Conservation (phyloP, 64 coral and sea anemone genomes). For the Montipora efflorescens region DNA sequence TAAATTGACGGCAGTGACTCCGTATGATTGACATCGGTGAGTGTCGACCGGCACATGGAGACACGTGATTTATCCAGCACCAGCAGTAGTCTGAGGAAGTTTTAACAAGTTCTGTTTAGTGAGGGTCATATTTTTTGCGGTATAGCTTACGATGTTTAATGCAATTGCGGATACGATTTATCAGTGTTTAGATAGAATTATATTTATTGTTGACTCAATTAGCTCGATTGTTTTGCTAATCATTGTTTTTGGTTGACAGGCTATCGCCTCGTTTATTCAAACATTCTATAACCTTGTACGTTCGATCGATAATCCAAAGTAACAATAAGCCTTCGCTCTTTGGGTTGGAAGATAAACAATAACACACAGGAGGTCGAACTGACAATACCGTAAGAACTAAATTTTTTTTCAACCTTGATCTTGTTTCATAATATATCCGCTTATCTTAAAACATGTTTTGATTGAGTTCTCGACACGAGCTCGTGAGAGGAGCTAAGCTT, state of each 20-base stretch:
- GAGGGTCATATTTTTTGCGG: neutral
- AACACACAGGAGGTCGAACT: slow-evolving; percentile 14
- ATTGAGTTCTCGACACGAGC: neutral
- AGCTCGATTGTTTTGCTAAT: slow-evolving; percentile 44
- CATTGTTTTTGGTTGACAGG: slow-evolving; percentile 41
- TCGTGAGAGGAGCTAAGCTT: neutral
- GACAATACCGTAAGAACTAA: neutral
- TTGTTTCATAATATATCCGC: slow-evolving; percentile 40
- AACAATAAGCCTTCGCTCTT: slow-evolving; percentile 27
- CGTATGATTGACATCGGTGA: slow-evolving; percentile 31
- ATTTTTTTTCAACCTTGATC: slow-evolving; percentile 8
- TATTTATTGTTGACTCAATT: slow-evolving; percentile 54
- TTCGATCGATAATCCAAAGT: slow-evolving; percentile 2
- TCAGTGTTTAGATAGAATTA: slow-evolving; percentile 53
- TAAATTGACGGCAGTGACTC: neutral
- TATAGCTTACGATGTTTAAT: neutral
- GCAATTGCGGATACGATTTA: slow-evolving; percentile 34
- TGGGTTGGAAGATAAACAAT: slow-evolving; percentile 25
- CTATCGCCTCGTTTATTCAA: slow-evolving; percentile 34
- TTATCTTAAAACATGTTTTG: slow-evolving; percentile 17
- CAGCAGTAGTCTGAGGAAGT: neutral
- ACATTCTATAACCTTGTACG: slow-evolving; percentile 1
- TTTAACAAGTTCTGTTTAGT: neutral
- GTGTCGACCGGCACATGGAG: neutral
- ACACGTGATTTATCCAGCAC: neutral